Evolutionary conservation across 1,140 invertebrate species (phyloP), one percentile per base, ranked within the genome.

Genomic region (Meloidogyne floridensis): DNA sequence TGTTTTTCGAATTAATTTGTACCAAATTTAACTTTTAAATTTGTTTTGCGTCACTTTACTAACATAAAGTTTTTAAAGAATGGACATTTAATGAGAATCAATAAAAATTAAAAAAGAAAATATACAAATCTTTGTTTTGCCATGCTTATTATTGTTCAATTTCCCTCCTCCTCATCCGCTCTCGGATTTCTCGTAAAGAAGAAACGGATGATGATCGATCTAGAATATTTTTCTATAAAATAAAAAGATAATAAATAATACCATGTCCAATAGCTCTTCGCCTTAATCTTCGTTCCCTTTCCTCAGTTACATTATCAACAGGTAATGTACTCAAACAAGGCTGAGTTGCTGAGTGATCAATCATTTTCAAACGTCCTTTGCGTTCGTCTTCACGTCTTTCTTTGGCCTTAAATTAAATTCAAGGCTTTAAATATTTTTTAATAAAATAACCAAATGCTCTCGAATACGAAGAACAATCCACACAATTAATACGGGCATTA

Each of bases 401-500:
- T 2, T n/a, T n/a, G 2, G 59, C 59, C 59, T 65, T 15, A 59
- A 59, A n/a, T 65, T n/a, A n/a, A 65, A 65, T 32, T 32, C 32
- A 32, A 32, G 32, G n/a, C 32, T 32, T 32, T 32, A 32, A 32
- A 32, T 32, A 32, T 32, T 32, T 32, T 32, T 32, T 3, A n/a
- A 7, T n/a, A 54, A 54, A 18, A 65, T n/a, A n/a, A 65, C 59
- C n/a, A 65, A 7, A 65, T 65, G 59, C 7, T 65, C 59, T 8
- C 59, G 59, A 65, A 65, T n/a, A n/a, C 59, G 59, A n/a, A 65
- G 59, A 65, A 65, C n/a, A 65, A 5, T 65, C 59, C 59, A 79
- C 3, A 72, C 9, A 18, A 79, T 32, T n/a, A 72, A 69, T 53
- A 85, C 65, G 3, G 86, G 74, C n/a, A 85, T 18, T 10, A 76